phyloP scores from a whole-genome alignment of 2,113 vertebrate species.

The Pipra filicauda region DNA sequence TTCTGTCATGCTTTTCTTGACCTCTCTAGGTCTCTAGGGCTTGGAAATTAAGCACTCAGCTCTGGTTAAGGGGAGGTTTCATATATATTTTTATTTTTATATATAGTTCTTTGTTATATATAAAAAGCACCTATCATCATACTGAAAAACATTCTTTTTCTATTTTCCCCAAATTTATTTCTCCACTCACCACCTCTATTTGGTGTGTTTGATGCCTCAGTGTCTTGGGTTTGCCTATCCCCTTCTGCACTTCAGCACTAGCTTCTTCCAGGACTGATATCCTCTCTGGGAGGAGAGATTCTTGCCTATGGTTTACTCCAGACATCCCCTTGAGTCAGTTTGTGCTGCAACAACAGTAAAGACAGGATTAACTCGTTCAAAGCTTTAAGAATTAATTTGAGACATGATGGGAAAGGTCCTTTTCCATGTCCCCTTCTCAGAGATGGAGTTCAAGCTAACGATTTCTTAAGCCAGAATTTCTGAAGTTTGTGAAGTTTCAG shows the following conservation, averaged over 20 bases:
- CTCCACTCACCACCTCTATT: background rate
- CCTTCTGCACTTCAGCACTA: background rate
- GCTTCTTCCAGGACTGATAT: background rate
- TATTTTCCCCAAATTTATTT: background rate
- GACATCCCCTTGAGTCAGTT: background rate
- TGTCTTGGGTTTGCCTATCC: background rate
- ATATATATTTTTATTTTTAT: background rate
- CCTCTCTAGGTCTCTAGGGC: background rate
- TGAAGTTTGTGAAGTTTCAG: background rate
- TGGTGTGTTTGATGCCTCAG: background rate
- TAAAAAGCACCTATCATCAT: background rate
- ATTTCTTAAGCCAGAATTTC: background rate
- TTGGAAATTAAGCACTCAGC: background rate
- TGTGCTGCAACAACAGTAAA: background rate
- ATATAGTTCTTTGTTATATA: background rate
- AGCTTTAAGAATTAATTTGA: background rate
- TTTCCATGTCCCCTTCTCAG: background rate
- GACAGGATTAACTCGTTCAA: background rate
- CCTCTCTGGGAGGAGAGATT: background rate
- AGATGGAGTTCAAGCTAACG: background rate
- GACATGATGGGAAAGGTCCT: background rate
- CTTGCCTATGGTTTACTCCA: background rate
- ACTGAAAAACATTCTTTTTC: background rate
- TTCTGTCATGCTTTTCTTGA: background rate
- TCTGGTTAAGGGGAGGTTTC: background rate